Percentiles rank a stretch among this genome's conserved stretches.
Evolutionary conservation across 2,888 invertebrate species (phyloP).

Genomic region (Morinoia aosen): DNA sequence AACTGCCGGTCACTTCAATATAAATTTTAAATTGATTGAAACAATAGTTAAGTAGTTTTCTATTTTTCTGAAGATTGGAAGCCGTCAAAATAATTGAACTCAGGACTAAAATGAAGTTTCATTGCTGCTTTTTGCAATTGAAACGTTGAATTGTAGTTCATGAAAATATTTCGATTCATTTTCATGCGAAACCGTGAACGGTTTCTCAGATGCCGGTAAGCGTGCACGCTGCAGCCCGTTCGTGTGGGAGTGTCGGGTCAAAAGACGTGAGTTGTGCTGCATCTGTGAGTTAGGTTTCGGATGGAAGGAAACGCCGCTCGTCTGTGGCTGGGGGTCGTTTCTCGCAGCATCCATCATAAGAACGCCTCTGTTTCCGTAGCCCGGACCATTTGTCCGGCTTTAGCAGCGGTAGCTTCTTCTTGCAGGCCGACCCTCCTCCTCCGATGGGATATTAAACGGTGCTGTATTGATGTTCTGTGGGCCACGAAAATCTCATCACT

Average conservation of each 20-base stretch:
- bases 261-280: background rate
- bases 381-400: slow-evolving; percentile 42
- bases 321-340: background rate
- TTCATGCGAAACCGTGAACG: too few species aligned
- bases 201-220: too few species aligned
- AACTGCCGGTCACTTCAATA: too few species aligned
- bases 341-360: slow-evolving; percentile 32
- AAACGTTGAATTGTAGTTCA: too few species aligned
- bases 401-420: slow-evolving; percentile 20
- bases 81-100: too few species aligned
- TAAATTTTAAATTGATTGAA: too few species aligned
- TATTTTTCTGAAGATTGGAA: too few species aligned
- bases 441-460: slow-evolving; percentile 50
- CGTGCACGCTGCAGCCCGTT: background rate
- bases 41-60: too few species aligned
- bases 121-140: too few species aligned
- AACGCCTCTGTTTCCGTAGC: slow-evolving; percentile 28
- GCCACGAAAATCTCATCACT: slow-evolving; percentile 50
- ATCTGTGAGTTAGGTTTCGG: background rate
- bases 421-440: background rate
- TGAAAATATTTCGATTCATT: too few species aligned
- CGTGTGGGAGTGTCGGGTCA: background rate
- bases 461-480: slow-evolving; percentile 51
- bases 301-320: background rate
- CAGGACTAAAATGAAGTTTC: too few species aligned